Conservation (phyloP, 2,113 vertebrate genomes). For the Leuciscus idus region DNA sequence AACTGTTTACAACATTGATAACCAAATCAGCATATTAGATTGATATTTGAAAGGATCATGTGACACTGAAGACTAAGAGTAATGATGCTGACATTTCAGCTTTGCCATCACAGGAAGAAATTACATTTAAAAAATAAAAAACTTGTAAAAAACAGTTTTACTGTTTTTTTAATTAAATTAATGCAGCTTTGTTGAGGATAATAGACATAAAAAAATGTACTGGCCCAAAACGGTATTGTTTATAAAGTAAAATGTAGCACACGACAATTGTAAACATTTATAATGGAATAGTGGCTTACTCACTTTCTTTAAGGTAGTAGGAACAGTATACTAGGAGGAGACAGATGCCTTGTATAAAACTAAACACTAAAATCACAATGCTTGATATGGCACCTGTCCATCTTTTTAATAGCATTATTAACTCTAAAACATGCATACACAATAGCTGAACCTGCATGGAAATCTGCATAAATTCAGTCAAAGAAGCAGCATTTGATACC, state of each 20-base stretch:
- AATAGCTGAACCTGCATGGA: not conserved
- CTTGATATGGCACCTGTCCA: not conserved
- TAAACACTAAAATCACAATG: not conserved
- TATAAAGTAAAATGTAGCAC: not conserved
- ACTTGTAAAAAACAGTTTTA: too few relatives aligned
- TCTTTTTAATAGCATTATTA: not conserved
- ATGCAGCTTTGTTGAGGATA: too few relatives aligned
- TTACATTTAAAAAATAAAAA: too few relatives aligned
- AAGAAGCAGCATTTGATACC: not conserved
- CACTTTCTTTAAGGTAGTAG: not conserved
- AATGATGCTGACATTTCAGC: too few relatives aligned
- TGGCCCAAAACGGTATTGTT: not conserved
- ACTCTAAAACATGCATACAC: not conserved
- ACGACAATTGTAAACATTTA: not conserved
- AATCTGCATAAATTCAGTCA: not conserved
- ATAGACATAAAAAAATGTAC: too few relatives aligned
- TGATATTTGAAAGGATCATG: too few relatives aligned
- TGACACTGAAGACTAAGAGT: too few relatives aligned
- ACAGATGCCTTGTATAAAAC: not conserved
- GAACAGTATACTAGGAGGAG: not conserved
- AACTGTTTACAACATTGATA: too few relatives aligned
- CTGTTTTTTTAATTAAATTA: not conserved
- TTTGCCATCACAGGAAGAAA: too few relatives aligned
- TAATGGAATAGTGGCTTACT: not conserved
- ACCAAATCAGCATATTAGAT: too few relatives aligned